A percentile compares a stretch with the other conserved stretches of the same genome.
phyloP scores from a whole-genome alignment of 2,113 vertebrate species.

The Chlorodrepanis virens region DNA sequence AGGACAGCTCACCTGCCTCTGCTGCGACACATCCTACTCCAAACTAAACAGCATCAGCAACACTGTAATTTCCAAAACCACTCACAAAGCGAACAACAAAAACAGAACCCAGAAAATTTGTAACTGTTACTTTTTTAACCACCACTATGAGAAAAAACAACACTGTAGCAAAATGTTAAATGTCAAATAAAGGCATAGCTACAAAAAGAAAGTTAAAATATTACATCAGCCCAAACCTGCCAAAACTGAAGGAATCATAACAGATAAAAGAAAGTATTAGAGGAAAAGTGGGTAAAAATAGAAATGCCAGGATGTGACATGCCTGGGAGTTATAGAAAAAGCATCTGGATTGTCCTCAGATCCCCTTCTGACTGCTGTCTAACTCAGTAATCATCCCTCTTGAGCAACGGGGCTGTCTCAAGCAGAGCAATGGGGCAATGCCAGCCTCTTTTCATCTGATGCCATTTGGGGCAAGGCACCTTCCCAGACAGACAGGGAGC shows the following conservation, averaged over 20 bases:
- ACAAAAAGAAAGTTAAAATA: neutral
- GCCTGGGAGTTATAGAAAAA: conserved; percentile 35
- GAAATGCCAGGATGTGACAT: conserved; percentile 16
- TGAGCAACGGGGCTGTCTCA: neutral
- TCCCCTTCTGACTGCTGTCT: conserved; percentile 37
- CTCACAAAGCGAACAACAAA: neutral
- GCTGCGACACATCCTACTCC: neutral
- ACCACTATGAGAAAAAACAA: rapidly evolving
- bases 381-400: neutral
- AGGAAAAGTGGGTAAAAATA: conserved; percentile 42
- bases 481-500: neutral
- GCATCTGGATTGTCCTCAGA: conserved; percentile 54
- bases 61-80: rapidly evolving
- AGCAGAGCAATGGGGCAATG: neutral
- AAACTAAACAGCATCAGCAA: neutral
- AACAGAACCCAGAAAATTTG: neutral
- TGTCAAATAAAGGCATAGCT: neutral
- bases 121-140: neutral
- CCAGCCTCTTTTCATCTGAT: rapidly evolving
- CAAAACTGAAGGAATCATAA: neutral
- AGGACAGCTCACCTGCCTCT: neutral
- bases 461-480: neutral
- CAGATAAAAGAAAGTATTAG: neutral
- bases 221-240: neutral
- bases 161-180: neutral